A percentile compares a stretch with the other conserved stretches of the same genome.
Evolutionary conservation across 2,888 invertebrate species (phyloP).

Genomic region (Habroteleia sp.): DNA sequence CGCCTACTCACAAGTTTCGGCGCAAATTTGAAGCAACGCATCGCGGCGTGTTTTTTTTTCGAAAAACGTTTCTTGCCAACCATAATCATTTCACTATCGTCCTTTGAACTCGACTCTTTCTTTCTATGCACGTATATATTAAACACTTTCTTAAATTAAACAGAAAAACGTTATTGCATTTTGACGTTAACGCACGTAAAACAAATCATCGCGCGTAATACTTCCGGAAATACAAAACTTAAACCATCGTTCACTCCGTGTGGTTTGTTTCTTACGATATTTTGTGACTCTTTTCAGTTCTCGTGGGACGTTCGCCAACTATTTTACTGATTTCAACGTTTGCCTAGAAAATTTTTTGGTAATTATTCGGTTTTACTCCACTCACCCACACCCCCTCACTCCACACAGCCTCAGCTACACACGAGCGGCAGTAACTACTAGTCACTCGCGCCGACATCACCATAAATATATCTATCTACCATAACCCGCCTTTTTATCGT

Average conservation of each 20-base stretch:
- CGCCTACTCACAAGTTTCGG: too few relatives aligned
- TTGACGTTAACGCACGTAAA: slow-evolving; percentile 44
- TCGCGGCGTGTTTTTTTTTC: too few relatives aligned
- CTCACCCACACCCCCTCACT: too few relatives aligned
- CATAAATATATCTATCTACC: too few relatives aligned
- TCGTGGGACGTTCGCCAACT: slow-evolving; percentile 10
- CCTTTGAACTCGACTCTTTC: slow-evolving; percentile 41
- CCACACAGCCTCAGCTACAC: too few relatives aligned
- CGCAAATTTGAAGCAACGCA: too few relatives aligned
- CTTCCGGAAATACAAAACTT: slow-evolving; percentile 17
- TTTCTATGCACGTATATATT: slow-evolving; percentile 42
- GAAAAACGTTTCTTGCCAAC: too few relatives aligned
- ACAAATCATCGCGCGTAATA: slow-evolving; percentile 33
- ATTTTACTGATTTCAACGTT: slow-evolving; percentile 8
- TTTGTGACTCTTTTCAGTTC: slow-evolving; percentile 17
- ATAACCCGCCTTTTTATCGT: too few relatives aligned
- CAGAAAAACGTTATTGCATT: slow-evolving; percentile 45
- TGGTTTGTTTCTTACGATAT: slow-evolving; percentile 4
- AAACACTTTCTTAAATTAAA: slow-evolving; percentile 51
- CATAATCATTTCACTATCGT: slow-evolving; percentile 46
- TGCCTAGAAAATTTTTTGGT: slow-evolving; percentile 17
- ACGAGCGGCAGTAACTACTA: too few relatives aligned
- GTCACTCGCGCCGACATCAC: too few relatives aligned
- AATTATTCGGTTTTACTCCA: too few relatives aligned
- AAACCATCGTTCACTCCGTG: slow-evolving; percentile 7